These are phyloP conservation scores for Porites cylindrica DNA, from an alignment of 92 coral and sea anemone species.

Conservation along the genomic window DNA sequence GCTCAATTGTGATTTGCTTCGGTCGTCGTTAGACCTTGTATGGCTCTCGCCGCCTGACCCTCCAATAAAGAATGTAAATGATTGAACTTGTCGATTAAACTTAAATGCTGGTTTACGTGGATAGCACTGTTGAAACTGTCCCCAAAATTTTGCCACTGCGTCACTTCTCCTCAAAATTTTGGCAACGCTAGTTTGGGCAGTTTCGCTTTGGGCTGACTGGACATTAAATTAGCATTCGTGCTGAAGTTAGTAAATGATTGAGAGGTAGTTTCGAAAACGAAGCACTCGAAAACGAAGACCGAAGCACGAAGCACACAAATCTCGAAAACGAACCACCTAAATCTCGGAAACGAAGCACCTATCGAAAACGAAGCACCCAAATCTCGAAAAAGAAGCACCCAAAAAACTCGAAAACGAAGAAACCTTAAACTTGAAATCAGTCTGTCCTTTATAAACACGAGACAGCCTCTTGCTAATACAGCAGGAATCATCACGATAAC, in stretches of 20 bases:
- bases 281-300: too few species aligned
- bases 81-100: constrained; percentile 53
- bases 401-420: too few species aligned
- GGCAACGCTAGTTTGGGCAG: constrained; percentile 61
- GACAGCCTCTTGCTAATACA: too few species aligned
- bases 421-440: too few species aligned
- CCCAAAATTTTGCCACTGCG: constrained; percentile 64
- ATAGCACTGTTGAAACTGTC: constrained; percentile 61
- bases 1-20: constrained; percentile 47
- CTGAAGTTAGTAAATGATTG: neutral
- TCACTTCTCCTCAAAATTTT: constrained; percentile 16
- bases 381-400: too few species aligned
- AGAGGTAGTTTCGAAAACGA: neutral
- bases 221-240: neutral
- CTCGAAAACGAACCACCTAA: too few species aligned
- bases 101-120: constrained; percentile 15
- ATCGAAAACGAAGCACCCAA: too few species aligned
- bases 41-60: constrained; percentile 49
- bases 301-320: too few species aligned
- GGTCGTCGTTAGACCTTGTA: constrained; percentile 33
- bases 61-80: constrained; percentile 57
- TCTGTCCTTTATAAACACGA: too few species aligned
- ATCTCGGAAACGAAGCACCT: too few species aligned
- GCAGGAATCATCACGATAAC: too few species aligned
- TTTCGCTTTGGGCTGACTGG: constrained; percentile 16